Conservation (phyloP, 1,140 invertebrate genomes). For the Formica exsecta region DNA sequence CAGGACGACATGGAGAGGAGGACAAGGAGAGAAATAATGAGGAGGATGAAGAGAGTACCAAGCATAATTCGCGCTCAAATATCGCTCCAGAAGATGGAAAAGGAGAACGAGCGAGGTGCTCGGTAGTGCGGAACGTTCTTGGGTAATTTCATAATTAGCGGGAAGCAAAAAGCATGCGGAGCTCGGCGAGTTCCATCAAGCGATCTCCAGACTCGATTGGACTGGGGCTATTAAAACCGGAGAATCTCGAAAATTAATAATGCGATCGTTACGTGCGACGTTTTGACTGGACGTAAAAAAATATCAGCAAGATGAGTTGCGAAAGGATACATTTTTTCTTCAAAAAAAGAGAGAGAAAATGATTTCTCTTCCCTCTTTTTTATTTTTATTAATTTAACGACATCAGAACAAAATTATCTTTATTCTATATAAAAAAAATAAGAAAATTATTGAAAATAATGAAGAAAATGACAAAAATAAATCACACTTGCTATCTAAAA, state of each 20-base stretch:
- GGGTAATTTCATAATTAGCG: conserved; percentile 76
- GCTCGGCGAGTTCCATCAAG: conserved; percentile 67
- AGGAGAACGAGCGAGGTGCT: conserved; percentile 26
- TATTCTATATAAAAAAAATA: not conserved
- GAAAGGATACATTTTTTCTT: not conserved
- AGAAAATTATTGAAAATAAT: not conserved
- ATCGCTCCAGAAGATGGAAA: conserved; percentile 63
- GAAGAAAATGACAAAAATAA: not conserved
- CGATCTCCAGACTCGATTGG: conserved; percentile 49
- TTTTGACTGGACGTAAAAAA: conserved; percentile 24
- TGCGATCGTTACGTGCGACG: conserved; percentile 53
- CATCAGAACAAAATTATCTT: not conserved
- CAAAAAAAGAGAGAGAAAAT: not conserved
- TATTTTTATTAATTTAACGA: conserved; percentile 25
- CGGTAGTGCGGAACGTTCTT: conserved; percentile 56
- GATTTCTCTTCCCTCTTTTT: not conserved
- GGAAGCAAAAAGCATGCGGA: conserved; percentile 63
- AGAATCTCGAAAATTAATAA: conserved; percentile 69
- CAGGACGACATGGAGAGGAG: not conserved
- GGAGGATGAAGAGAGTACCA: conserved; percentile 73
- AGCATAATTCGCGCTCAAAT: conserved; percentile 77
- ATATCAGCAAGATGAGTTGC: conserved; percentile 24
- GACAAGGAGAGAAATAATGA: conserved; percentile 70
- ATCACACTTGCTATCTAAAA: no score
- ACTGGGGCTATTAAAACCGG: conserved; percentile 63